phyloP scores from a whole-genome alignment of 1,140 invertebrate species.

The Cydia amplana region DNA sequence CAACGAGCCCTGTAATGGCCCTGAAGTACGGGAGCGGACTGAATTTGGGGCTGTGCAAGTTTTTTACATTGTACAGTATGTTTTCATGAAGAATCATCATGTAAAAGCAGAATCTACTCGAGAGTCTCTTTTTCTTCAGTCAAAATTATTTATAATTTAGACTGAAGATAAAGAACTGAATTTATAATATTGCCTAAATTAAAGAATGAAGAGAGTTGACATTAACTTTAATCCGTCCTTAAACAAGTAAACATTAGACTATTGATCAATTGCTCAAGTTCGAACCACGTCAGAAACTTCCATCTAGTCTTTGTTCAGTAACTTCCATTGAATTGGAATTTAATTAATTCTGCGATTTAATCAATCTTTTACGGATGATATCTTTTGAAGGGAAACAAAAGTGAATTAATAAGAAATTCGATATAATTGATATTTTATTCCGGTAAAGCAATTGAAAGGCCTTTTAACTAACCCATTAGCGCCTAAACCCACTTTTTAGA shows the following conservation, averaged over 20 bases:
- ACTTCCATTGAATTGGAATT: conserved; percentile 20
- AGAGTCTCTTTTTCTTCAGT: too few relatives aligned
- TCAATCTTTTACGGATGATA: conserved; percentile 12
- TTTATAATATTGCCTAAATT: too few relatives aligned
- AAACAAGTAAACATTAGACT: neutral
- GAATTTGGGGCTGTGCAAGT: neutral
- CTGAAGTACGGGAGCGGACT: neutral
- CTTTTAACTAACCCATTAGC: too few relatives aligned
- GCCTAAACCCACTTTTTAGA: too few relatives aligned
- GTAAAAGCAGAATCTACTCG: too few relatives aligned
- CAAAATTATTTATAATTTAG: too few relatives aligned
- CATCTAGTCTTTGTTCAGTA: neutral
- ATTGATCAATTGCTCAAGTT: neutral
- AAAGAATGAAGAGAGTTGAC: too few relatives aligned
- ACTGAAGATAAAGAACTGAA: too few relatives aligned
- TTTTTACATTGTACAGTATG: too few relatives aligned
- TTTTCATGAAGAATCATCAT: too few relatives aligned
- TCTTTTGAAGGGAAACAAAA: conserved; percentile 18
- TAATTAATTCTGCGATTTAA: conserved; percentile 21
- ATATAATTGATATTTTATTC: neutral
- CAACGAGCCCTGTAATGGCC: conserved; percentile 10
- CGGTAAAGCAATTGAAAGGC: neutral
- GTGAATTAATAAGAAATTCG: neutral
- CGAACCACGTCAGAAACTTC: conserved; percentile 16
- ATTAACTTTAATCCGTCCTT: neutral